phyloP scores from a whole-genome alignment of 64 coral and sea anemone genomes.

The Pocillopora verrucosa region DNA sequence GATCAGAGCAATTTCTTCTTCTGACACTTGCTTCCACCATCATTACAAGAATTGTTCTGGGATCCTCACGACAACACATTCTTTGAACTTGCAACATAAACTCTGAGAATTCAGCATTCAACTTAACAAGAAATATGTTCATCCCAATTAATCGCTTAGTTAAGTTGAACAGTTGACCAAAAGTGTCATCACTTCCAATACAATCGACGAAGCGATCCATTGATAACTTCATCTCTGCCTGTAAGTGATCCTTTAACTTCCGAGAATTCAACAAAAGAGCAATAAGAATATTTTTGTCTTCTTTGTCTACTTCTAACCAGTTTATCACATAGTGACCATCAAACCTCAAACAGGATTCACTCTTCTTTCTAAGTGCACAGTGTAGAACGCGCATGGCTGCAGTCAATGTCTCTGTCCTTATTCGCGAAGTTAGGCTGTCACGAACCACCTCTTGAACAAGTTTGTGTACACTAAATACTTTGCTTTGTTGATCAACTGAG shows the following conservation, averaged over 20 bases:
- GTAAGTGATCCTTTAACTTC: neutral
- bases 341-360: neutral
- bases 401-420: neutral
- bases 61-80: neutral
- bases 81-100: neutral
- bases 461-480: constrained; percentile 21
- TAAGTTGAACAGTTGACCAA: neutral
- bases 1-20: neutral
- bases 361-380: neutral
- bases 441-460: constrained; percentile 51
- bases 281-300: neutral
- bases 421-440: neutral
- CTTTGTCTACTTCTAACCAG: neutral
- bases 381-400: constrained; percentile 27
- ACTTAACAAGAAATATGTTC: neutral
- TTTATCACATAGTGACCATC: neutral
- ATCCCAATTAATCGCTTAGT: neutral
- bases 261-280: neutral
- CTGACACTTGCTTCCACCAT: neutral
- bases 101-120: neutral
- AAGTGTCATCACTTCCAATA: neutral
- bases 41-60: neutral
- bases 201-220: too few relatives aligned
- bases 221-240: neutral
- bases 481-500: neutral